A percentile compares a stretch with the other conserved stretches of the same genome.
phyloP scores from a whole-genome alignment of 1,140 invertebrate species.

The Brachionus angularis region DNA sequence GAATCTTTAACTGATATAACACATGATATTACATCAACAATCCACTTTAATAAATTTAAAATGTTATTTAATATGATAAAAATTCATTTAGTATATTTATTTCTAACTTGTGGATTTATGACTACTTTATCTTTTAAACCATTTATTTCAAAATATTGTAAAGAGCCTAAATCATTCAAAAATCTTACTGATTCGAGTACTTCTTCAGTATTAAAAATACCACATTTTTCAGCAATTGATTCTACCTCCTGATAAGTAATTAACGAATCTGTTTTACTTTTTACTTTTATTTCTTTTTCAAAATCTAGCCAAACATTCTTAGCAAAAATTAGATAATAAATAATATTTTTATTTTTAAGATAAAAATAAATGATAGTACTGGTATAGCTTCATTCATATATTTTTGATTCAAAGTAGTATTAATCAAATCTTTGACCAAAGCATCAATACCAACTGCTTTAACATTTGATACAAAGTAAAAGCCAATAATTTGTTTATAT shows the following conservation, averaged over 20 bases:
- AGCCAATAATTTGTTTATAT: conserved; percentile 53
- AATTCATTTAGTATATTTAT: neutral
- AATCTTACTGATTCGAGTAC: conserved; percentile 52
- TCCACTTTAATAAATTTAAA: conserved; percentile 48
- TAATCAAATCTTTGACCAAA: conserved; percentile 18
- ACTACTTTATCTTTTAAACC: conserved; percentile 51
- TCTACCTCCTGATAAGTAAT: neutral
- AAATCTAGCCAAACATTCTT: conserved; percentile 51
- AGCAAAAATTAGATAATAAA: neutral
- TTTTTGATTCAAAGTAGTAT: conserved; percentile 31
- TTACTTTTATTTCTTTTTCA: conserved; percentile 47
- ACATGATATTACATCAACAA: conserved; percentile 58
- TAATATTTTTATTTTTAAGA: neutral
- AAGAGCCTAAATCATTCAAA: conserved; percentile 54
- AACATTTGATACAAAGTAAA: conserved; percentile 53
- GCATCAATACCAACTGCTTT: conserved; percentile 49
- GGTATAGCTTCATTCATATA: conserved; percentile 52
- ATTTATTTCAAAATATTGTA: conserved; percentile 56
- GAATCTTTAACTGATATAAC: conserved; percentile 55
- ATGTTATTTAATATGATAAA: neutral
- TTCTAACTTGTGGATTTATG: conserved; percentile 51
- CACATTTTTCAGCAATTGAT: conserved; percentile 18
- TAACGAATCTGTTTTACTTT: neutral
- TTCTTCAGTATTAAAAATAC: conserved; percentile 45
- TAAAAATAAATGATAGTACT: conserved; percentile 11